A percentile compares a stretch with the other conserved stretches of the same genome.
Conservation (phyloP, 2,888 invertebrate species). For the Thecocarcelia acutangulata region DNA sequence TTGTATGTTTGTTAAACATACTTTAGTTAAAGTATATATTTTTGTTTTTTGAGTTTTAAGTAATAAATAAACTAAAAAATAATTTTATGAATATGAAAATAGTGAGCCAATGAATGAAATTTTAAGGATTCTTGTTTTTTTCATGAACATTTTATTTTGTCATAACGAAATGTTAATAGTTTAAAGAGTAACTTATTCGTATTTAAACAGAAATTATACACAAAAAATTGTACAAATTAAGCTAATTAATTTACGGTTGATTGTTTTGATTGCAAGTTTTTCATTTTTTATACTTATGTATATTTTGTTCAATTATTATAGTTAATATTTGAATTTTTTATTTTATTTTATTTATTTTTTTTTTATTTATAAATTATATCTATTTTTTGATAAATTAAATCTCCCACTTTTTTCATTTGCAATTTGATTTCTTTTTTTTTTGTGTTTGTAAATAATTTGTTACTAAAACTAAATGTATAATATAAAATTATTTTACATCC, state of each 20-base stretch:
- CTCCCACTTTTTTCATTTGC: slow-evolving; percentile 29
- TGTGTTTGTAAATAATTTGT: slow-evolving; percentile 69
- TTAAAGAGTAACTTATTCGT: slow-evolving; percentile 40
- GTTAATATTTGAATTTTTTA: slow-evolving; percentile 39
- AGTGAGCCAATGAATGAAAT: slow-evolving; percentile 45
- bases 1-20: background rate
- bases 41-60: slow-evolving; percentile 44
- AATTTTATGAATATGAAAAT: slow-evolving; percentile 28
- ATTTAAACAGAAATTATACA: slow-evolving; percentile 35
- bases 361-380: background rate
- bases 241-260: slow-evolving; percentile 43
- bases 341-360: slow-evolving; percentile 37
- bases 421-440: slow-evolving; percentile 44
- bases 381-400: slow-evolving; percentile 44
- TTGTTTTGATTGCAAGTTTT: slow-evolving; percentile 60
- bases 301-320: slow-evolving; percentile 42
- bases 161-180: slow-evolving; percentile 23
- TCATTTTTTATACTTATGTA: slow-evolving; percentile 19
- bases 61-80: slow-evolving; percentile 62
- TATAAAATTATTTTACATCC: slow-evolving; percentile 75
- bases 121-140: slow-evolving; percentile 34
- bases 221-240: slow-evolving; percentile 29
- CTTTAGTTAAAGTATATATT: background rate
- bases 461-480: slow-evolving; percentile 70
- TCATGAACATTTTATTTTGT: background rate